Evolutionary conservation across 2,888 invertebrate species (phyloP).

Genomic region (Eudasyphora cyanicolor): DNA sequence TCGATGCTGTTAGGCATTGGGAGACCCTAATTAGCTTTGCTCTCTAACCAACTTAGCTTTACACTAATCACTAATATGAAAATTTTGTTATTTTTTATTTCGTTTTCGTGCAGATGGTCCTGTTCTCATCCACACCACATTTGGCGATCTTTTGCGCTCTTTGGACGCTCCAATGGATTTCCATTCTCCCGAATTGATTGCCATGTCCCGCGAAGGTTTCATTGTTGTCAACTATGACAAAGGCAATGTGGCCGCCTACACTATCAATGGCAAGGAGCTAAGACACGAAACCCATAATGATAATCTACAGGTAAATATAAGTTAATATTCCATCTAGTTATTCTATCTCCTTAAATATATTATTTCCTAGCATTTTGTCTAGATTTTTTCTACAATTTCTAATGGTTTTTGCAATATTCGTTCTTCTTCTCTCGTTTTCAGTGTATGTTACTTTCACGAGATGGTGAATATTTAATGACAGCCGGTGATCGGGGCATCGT

Average conservation of each 20-base stretch:
- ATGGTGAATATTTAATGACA: constrained; percentile 99
- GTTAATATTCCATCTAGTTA: background rate
- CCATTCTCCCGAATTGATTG: constrained; percentile 90
- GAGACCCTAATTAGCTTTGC: background rate
- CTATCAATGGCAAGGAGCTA: constrained; percentile 94
- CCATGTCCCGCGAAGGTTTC: constrained; percentile 97
- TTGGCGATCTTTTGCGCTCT: constrained; percentile 97
- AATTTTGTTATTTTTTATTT: constrained; percentile 29
- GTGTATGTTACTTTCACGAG: constrained; percentile 96
- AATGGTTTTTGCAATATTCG: too few relatives aligned
- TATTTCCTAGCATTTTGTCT: background rate
- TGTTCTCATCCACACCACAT: constrained; percentile 97
- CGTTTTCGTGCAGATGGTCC: constrained; percentile 88
- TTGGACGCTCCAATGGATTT: constrained; percentile 90
- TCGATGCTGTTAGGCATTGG: too few relatives aligned
- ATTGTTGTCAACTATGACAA: constrained; percentile 96
- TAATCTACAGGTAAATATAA: constrained; percentile 89
- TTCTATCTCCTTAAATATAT: constrained; percentile 34
- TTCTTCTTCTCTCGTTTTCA: constrained; percentile 81
- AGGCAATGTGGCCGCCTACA: constrained; percentile 95
- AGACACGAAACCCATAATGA: constrained; percentile 96
- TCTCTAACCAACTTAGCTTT: background rate
- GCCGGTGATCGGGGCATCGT: constrained; percentile 98
- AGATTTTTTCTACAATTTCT: too few relatives aligned
- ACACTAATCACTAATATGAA: background rate